Conservation (phyloP, 2,797 vertebrate species). For the Poeciliopsis paucimaculata region DNA sequence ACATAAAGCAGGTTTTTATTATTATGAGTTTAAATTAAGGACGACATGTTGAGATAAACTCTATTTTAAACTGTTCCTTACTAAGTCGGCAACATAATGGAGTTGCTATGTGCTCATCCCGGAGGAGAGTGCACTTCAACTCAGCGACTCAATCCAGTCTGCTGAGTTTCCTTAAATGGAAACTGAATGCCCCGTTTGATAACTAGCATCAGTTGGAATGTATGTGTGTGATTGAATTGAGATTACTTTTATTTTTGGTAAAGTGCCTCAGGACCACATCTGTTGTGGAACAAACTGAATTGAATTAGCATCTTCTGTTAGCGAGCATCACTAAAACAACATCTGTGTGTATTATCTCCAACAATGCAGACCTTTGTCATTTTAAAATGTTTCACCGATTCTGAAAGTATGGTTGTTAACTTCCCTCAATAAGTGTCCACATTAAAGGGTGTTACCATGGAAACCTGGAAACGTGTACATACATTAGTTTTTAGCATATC, state of each 20-base stretch:
- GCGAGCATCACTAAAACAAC: background rate
- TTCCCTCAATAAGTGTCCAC: background rate
- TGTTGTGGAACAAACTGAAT: background rate
- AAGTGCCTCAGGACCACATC: background rate
- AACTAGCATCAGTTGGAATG: background rate
- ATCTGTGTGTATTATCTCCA: background rate
- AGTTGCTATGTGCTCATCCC: background rate
- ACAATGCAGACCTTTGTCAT: background rate
- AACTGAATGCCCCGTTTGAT: background rate
- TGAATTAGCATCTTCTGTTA: background rate
- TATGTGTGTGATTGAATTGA: background rate
- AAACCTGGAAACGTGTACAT: background rate
- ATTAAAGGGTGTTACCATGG: background rate
- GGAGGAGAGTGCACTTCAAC: background rate
- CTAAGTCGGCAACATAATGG: background rate
- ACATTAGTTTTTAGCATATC: background rate
- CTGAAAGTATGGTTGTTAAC: background rate
- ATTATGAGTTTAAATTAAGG: background rate
- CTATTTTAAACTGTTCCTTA: background rate
- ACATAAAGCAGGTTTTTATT: background rate
- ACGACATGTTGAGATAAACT: background rate
- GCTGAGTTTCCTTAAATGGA: background rate
- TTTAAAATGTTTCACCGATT: background rate
- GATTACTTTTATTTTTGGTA: background rate
- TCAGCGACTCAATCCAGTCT: background rate